Evolutionary conservation across 2,888 invertebrate genomes (phyloP), one percentile per base, ranked within the genome.

Genomic region (Drosophila anomelani): DNA sequence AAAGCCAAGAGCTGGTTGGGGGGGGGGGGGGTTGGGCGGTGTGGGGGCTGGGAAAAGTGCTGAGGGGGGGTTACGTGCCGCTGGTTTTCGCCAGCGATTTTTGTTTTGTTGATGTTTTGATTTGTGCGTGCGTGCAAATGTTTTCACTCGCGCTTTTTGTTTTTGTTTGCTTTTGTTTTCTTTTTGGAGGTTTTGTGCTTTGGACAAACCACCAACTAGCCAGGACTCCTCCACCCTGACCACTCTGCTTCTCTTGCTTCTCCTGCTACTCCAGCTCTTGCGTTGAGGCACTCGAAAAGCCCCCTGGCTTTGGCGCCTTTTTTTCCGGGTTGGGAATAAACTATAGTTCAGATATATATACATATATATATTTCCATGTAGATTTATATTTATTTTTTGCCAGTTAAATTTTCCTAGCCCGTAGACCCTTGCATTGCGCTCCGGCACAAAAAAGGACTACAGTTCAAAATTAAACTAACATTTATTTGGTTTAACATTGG

Each of bases 91-190:
- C 68, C 74, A 81, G 69, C 66, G 70, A 76, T 67, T 80, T 76
- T 82, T 77, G 70, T 85, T 85, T 72, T 85, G 84, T 85, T 85
- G 86, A 85, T 85, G 86, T 85, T 85, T 85, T 85, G 84, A 85
- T 85, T 85, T 85, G 84, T 85, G 84, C 84, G 84, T 85, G 86
- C 84, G 84, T 84, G 84, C 86, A 85, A 85, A 85, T 86, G 84
- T 85, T 85, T 86, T 84, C 84, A 86, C 84, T 85, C 67, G 59
- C 78, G 77, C 77, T 76, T 84, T 84, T 85, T 80, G 78, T 86
- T 81, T 81, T 73, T 71, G 59, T 34, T 55, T 70, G 66, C 56
- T 43, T 80, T 79, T 79, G 62, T 72, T 66, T 26, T 53, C 57
- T 69, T 59, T 51, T 69, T 64, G 32, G 47, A 20, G 34, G 60